Percentiles rank a stretch among this genome's conserved stretches.
phyloP scores from a whole-genome alignment of 2,113 vertebrate species.

The Addax nasomaculatus region DNA sequence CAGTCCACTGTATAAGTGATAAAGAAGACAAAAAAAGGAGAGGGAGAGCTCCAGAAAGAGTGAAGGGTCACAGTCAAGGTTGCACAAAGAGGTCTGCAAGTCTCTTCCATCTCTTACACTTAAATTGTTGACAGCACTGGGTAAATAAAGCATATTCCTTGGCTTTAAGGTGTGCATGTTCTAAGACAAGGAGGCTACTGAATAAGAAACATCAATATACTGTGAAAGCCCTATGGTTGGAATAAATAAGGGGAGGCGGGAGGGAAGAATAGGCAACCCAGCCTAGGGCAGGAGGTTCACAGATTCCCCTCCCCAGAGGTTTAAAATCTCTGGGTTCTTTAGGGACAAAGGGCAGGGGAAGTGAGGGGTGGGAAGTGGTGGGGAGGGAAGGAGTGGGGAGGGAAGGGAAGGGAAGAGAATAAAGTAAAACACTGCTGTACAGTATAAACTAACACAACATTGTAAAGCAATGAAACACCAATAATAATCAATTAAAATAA shows the following conservation, averaged over 20 bases:
- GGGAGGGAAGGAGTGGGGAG: not conserved
- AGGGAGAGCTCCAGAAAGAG: not conserved
- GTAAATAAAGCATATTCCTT: not conserved
- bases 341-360: not conserved
- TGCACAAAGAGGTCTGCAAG: not conserved
- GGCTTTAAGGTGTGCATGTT: not conserved
- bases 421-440: not conserved
- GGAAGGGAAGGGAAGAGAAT: not conserved
- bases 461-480: not conserved
- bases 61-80: not conserved
- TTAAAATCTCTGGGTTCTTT: not conserved
- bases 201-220: not conserved
- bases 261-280: not conserved
- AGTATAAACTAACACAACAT: not conserved
- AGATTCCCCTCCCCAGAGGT: not conserved
- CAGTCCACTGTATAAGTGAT: not conserved
- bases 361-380: not conserved
- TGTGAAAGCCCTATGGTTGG: not conserved
- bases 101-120: not conserved
- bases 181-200: not conserved
- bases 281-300: not conserved
- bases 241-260: not conserved
- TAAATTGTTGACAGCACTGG: not conserved
- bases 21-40: not conserved
- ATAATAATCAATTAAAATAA: not conserved